Evolutionary conservation across 2,797 vertebrate species (phyloP), one percentile per base, ranked within the genome.

Genomic region (Acrossocheilus wenchowensis): DNA sequence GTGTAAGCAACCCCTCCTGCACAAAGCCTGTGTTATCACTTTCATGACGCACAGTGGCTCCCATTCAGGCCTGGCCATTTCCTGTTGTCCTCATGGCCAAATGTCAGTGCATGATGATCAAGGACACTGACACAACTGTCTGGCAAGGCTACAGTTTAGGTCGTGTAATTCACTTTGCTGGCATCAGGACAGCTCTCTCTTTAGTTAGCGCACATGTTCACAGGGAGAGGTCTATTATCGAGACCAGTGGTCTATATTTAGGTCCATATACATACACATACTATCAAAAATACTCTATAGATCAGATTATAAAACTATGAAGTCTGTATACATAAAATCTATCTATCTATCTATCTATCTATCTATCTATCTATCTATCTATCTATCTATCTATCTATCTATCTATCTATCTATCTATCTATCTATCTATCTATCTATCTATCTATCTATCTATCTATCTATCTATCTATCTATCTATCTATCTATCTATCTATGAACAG

Each of bases 1-100:
- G 39, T 36, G 60, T 36, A 71, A 39, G 36, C 60, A 34, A 52
- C 17, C 69, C 74, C 52, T 72, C n/a, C 75, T 62, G 36, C 73
- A 85, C 74, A 83, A 86, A 83, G 86, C 50, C 83, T 50, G 72
- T 62, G 87, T 90, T 84, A 88, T 88, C 87, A 80, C 68, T 83
- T 66, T 75, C 74, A 48, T 88, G 85, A 88, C 41, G 68, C 77
- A 89, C 77, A 86, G 72, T 34, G 64, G 57, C 81, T 71, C 39
- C 50, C 80, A 73, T 74, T 89, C 83, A 86, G 83, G 78, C 66
- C 57, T 45, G 72, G 78, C 23, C 30, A 66, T 78, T 85, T 87
- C 87, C 87, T 86, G 85, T 85, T 81, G 74, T 90, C 84, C 78
- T 90, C 23, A 78, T 66, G 74, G 74, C 57, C 64, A 87, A 87